phyloP scores from a whole-genome alignment of 2,113 vertebrate species.

The Acrocephalus arundinaceus region DNA sequence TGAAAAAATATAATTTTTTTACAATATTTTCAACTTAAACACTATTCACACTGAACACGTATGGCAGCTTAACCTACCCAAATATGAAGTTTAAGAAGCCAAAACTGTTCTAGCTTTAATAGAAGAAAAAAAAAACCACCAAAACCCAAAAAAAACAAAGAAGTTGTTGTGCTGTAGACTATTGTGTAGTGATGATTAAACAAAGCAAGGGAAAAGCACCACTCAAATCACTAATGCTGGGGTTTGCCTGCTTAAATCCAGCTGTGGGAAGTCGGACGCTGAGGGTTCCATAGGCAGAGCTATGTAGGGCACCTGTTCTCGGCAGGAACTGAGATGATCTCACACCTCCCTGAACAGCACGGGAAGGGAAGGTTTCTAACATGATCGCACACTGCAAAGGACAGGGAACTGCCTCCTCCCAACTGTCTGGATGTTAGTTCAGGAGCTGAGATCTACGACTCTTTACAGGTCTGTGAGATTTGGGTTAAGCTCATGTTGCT shows the following conservation, averaged over 20 bases:
- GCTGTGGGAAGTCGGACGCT: slow-evolving; percentile 13
- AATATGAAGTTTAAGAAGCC: slow-evolving; percentile 83
- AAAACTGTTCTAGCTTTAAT: slow-evolving; percentile 82
- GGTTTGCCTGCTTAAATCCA: slow-evolving; percentile 55
- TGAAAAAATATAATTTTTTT: slow-evolving; percentile 91
- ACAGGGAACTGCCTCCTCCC: slow-evolving; percentile 9
- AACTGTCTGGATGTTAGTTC: neutral
- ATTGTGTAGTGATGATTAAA: slow-evolving; percentile 78
- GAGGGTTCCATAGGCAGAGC: slow-evolving; percentile 43
- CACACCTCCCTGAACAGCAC: neutral
- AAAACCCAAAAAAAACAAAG: neutral
- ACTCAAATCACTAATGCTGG: slow-evolving; percentile 72
- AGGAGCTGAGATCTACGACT: slow-evolving; percentile 56
- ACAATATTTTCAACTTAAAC: slow-evolving; percentile 90
- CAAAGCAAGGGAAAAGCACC: slow-evolving; percentile 81
- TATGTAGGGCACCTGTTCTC: neutral
- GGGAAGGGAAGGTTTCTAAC: slow-evolving; percentile 15
- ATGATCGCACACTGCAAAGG: slow-evolving; percentile 37
- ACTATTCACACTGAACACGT: slow-evolving; percentile 88
- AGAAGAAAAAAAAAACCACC: slow-evolving; percentile 64
- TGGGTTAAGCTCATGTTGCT: slow-evolving; percentile 7
- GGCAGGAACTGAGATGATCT: slow-evolving; percentile 41
- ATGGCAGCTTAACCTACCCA: slow-evolving; percentile 83
- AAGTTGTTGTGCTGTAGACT: slow-evolving; percentile 80
- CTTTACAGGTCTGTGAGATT: slow-evolving; percentile 45